Conservation (phyloP, 2,888 invertebrate species). For the Aplocera efformata region DNA sequence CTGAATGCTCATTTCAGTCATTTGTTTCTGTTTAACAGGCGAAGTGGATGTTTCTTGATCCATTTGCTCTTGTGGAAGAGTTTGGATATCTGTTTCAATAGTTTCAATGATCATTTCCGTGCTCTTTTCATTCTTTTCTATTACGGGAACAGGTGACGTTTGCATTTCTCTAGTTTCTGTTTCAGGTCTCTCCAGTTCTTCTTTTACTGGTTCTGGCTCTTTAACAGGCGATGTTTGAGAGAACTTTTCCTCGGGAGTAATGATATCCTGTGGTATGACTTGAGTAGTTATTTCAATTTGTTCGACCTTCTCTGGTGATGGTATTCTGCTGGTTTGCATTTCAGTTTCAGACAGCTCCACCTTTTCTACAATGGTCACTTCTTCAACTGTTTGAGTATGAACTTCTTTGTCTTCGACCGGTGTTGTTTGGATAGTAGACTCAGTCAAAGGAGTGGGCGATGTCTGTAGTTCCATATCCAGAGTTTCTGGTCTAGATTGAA, state of each 20-base stretch:
- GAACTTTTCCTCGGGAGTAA: constrained; percentile 64
- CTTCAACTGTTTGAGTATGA: constrained; percentile 64
- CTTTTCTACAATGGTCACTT: constrained; percentile 57
- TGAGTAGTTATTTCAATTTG: constrained; percentile 79
- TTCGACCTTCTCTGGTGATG: constrained; percentile 53
- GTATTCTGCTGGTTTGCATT: constrained; percentile 64
- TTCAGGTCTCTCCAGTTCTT: constrained; percentile 48
- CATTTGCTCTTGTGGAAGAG: constrained; percentile 46
- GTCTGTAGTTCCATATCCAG: constrained; percentile 75
- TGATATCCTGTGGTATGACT: constrained; percentile 67
- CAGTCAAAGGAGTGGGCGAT: constrained; percentile 70
- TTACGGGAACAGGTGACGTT: constrained; percentile 71
- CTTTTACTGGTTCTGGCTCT: constrained; percentile 35
- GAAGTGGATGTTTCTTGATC: constrained; percentile 66
- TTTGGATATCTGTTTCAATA: constrained; percentile 64
- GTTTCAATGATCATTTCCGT: constrained; percentile 62
- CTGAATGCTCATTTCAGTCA: constrained; percentile 59
- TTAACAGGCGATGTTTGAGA: constrained; percentile 69
- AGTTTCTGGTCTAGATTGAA: constrained; percentile 49
- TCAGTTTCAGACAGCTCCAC: constrained; percentile 60
- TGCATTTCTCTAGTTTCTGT: constrained; percentile 75
- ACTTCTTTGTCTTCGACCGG: constrained; percentile 67
- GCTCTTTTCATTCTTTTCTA: constrained; percentile 58
- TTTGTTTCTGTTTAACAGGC: constrained; percentile 51
- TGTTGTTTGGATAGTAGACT: constrained; percentile 82